Evolutionary conservation across 2,797 vertebrate genomes (phyloP).

Genomic region (Tamandua tetradactyla): DNA sequence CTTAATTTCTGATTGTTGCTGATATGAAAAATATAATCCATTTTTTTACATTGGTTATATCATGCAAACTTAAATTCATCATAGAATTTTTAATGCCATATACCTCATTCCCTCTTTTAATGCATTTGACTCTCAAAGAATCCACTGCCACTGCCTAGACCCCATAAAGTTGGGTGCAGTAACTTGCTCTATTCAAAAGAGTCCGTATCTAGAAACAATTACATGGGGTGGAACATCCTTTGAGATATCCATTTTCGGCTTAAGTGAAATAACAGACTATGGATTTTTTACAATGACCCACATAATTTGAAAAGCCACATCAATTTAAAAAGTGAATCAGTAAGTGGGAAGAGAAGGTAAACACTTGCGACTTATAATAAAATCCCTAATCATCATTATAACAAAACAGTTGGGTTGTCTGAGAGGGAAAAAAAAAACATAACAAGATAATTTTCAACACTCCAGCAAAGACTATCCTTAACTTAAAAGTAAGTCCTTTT

Average conservation of each 20-base stretch:
- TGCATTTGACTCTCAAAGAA: neutral
- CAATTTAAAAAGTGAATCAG: conserved; percentile 8
- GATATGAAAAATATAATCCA: too few species aligned
- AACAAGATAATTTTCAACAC: conserved; percentile 15
- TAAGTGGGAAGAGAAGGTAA: neutral
- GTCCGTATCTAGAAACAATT: neutral
- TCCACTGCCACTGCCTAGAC: neutral
- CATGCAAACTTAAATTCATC: too few species aligned
- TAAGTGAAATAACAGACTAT: neutral
- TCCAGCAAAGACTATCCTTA: neutral
- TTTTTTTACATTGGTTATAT: too few species aligned
- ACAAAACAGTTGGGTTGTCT: neutral
- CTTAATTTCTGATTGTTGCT: too few species aligned
- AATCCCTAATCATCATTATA: neutral
- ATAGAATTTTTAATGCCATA: neutral
- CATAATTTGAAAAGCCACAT: neutral
- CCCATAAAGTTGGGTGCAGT: neutral
- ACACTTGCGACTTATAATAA: conserved; percentile 38
- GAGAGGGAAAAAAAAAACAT: neutral
- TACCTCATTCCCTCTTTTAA: neutral
- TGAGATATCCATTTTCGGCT: neutral
- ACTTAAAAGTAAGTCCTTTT: conserved; percentile 1
- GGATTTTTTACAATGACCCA: neutral
- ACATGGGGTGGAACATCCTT: neutral
- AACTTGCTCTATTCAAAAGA: neutral